Conservation (phyloP, 2,888 invertebrate species). For the Ditylenchus weischeri region DNA sequence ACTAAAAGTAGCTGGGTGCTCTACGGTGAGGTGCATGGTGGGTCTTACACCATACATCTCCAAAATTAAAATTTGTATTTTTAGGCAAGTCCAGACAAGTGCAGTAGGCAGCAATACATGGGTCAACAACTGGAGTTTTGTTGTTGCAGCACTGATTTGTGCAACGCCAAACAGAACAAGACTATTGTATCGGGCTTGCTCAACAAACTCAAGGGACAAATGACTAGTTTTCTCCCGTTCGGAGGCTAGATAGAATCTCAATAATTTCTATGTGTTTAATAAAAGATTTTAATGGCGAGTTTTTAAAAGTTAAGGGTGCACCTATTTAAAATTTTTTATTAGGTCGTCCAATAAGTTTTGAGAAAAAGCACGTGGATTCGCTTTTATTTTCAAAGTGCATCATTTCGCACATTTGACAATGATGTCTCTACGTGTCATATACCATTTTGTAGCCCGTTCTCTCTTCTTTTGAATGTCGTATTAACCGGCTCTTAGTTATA, state of each 20-base stretch:
- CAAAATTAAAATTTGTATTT: constrained; percentile 12
- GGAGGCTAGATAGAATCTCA: not conserved
- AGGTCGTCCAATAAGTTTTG: too few relatives aligned
- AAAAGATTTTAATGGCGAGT: too few relatives aligned
- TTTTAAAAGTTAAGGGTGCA: too few relatives aligned
- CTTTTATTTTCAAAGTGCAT: too few relatives aligned
- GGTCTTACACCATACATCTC: not conserved
- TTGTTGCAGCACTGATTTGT: constrained; percentile 34
- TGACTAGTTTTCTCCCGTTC: not conserved
- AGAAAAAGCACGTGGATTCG: too few relatives aligned
- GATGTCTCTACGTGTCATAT: too few relatives aligned
- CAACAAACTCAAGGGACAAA: constrained; percentile 13
- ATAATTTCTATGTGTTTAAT: too few relatives aligned
- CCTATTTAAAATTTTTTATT: too few relatives aligned
- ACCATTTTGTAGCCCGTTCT: too few relatives aligned
- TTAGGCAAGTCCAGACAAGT: constrained; percentile 29
- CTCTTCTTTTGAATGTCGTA: too few relatives aligned
- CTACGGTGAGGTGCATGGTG: constrained; percentile 38
- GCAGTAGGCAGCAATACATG: constrained; percentile 23
- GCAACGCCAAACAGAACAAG: constrained; percentile 30
- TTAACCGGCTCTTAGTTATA: too few relatives aligned
- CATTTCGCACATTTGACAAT: too few relatives aligned
- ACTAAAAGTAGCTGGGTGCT: constrained; percentile 37
- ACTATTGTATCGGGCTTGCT: not conserved
- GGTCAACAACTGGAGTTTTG: constrained; percentile 29